phyloP scores from a whole-genome alignment of 1,140 invertebrate species.

The Plectrocnemia conspersa region DNA sequence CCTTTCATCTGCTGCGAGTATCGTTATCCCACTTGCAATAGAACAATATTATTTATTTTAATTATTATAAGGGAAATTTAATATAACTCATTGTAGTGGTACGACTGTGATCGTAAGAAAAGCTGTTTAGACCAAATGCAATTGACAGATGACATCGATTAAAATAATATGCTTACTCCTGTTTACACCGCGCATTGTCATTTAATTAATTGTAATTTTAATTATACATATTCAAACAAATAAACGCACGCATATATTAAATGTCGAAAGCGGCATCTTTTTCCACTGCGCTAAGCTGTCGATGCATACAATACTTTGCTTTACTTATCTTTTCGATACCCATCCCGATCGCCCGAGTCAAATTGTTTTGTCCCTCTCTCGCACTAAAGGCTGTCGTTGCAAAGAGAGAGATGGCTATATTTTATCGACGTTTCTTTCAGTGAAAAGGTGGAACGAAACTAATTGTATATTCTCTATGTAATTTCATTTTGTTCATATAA shows the following conservation, averaged over 20 bases:
- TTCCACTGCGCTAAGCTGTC: constrained; percentile 2
- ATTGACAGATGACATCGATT: too few species aligned
- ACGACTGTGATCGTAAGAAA: too few species aligned
- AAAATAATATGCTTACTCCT: too few species aligned
- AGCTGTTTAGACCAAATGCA: too few species aligned
- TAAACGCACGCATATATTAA: too few species aligned
- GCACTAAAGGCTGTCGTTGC: not conserved
- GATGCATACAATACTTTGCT: constrained; percentile 10
- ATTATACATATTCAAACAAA: too few species aligned
- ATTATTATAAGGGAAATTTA: too few species aligned
- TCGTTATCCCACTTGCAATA: not conserved
- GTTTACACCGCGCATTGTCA: too few species aligned
- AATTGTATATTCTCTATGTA: constrained; percentile 33
- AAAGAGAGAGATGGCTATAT: constrained; percentile 12
- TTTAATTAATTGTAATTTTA: too few species aligned
- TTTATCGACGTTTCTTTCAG: not conserved
- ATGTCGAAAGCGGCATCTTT: not conserved
- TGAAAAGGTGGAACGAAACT: constrained; percentile 29
- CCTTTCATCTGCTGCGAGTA: constrained; percentile 11
- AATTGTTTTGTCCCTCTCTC: constrained; percentile 14
- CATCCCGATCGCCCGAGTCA: constrained; percentile 23
- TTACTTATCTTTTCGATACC: constrained; percentile 30
- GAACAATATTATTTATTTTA: not conserved
- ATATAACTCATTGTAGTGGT: too few species aligned
- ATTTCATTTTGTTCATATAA: constrained; percentile 24